These are phyloP conservation scores for Lamellibrachia columna DNA, from an alignment of 2,888 invertebrate genomes.

Conservation along the genomic window DNA sequence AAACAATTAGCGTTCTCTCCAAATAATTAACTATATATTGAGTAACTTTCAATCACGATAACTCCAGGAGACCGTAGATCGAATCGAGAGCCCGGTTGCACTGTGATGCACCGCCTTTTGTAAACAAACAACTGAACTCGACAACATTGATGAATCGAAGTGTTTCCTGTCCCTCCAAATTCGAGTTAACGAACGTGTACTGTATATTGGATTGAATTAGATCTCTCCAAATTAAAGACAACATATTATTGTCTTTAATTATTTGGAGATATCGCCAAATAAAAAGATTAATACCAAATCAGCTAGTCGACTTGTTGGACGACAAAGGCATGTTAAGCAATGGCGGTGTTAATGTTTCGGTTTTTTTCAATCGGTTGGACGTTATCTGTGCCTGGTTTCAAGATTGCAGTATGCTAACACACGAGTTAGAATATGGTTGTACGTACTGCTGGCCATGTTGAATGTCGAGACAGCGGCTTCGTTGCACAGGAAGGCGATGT, in stretches of 20 bases:
- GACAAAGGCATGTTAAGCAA: not conserved
- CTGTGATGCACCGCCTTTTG: not conserved
- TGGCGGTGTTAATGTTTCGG: not conserved
- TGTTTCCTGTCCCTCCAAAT: not conserved
- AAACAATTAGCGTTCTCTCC: not conserved
- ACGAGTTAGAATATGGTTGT: not conserved
- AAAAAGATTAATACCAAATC: not conserved
- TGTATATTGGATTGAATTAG: not conserved
- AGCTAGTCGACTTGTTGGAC: not conserved
- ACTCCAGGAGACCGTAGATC: too few relatives aligned
- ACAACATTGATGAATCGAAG: not conserved
- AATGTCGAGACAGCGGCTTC: slow-evolving; percentile 11
- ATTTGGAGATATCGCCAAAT: not conserved
- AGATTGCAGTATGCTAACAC: not conserved
- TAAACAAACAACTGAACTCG: not conserved
- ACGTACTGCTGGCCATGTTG: slow-evolving; percentile 12
- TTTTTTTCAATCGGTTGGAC: not conserved
- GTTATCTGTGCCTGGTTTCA: not conserved
- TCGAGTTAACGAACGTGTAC: not conserved
- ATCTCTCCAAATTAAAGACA: not conserved
- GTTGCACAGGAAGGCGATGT: not conserved
- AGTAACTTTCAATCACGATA: too few relatives aligned
- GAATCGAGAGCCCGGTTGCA: not conserved
- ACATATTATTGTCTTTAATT: not conserved
- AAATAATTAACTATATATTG: too few relatives aligned